phyloP scores from a whole-genome alignment of 2,888 invertebrate species.

The Epirrita christyi region DNA sequence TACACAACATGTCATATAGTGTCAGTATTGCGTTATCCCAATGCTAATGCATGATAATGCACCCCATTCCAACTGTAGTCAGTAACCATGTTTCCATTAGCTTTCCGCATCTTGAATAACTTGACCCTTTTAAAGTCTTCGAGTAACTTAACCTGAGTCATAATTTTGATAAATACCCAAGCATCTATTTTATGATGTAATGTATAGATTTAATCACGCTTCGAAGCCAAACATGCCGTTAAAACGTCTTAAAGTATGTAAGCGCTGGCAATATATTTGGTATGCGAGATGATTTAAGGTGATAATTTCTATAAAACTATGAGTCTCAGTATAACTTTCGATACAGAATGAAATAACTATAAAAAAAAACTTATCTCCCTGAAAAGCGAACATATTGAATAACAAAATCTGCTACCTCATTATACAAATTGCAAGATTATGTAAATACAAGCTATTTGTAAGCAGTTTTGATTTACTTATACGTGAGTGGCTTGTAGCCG shows the following conservation, averaged over 20 bases:
- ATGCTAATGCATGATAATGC: slow-evolving; percentile 10
- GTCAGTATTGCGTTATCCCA: slow-evolving; percentile 13
- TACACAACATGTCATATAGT: slow-evolving; percentile 8
- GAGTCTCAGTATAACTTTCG: slow-evolving; percentile 42
- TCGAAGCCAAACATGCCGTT: slow-evolving; percentile 9
- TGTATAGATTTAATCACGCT: slow-evolving; percentile 12
- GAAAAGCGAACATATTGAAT: slow-evolving; percentile 66
- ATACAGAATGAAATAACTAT: slow-evolving; percentile 36
- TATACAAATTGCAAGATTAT: slow-evolving; percentile 82
- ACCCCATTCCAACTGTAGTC: slow-evolving; percentile 3
- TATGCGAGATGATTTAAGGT: slow-evolving; percentile 37
- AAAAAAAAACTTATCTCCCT: slow-evolving; percentile 60
- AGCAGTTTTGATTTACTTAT: slow-evolving; percentile 78
- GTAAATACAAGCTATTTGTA: slow-evolving; percentile 75
- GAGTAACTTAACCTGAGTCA: slow-evolving; percentile 13
- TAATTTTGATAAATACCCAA: slow-evolving; percentile 16
- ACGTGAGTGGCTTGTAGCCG: slow-evolving; percentile 64
- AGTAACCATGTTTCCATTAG: slow-evolving; percentile 11
- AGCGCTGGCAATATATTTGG: not conserved
- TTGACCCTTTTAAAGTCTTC: slow-evolving; percentile 12
- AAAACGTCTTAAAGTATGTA: slow-evolving; percentile 11
- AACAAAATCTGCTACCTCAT: slow-evolving; percentile 72
- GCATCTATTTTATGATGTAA: slow-evolving; percentile 2
- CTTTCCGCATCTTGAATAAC: slow-evolving; percentile 18
- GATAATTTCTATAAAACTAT: slow-evolving; percentile 48